phyloP scores from a whole-genome alignment of 2,797 vertebrate genomes.

The Poecilia velifera region DNA sequence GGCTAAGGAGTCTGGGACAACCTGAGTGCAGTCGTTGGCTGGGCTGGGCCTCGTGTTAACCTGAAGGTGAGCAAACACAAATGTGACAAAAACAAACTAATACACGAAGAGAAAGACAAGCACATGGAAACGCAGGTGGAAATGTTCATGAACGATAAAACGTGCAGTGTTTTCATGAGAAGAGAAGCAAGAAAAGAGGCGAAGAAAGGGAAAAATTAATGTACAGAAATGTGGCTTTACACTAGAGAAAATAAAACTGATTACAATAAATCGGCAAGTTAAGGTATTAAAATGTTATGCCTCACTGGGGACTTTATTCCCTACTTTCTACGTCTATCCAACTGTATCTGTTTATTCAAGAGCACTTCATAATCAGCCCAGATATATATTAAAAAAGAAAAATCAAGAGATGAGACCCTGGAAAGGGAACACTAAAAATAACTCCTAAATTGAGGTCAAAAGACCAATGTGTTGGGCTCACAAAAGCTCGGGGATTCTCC shows the following conservation, averaged over 20 bases:
- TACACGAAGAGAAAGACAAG: conserved; percentile 59
- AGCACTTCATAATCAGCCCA: conserved; percentile 50
- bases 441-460: conserved; percentile 82
- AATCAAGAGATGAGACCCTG: conserved; percentile 50
- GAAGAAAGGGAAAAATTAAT: background rate
- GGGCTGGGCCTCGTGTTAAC: conserved; percentile 92
- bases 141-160: conserved; percentile 80
- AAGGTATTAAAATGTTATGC: conserved; percentile 6
- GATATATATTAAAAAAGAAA: conserved; percentile 48
- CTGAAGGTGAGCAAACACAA: conserved; percentile 70
- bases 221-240: background rate
- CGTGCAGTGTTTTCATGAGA: conserved; percentile 76
- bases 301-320: conserved; percentile 23
- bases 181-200: conserved; percentile 20
- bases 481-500: conserved; percentile 75
- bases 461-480: conserved; percentile 72
- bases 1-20: conserved; percentile 85
- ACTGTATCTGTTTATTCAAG: conserved; percentile 55
- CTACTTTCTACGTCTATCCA: conserved; percentile 46
- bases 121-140: conserved; percentile 60
- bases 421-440: conserved; percentile 77
- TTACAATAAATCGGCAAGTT: background rate
- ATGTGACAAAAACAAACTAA: conserved; percentile 17
- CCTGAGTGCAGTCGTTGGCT: conserved; percentile 84
- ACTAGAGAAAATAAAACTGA: background rate